A percentile compares a stretch with the other conserved stretches of the same genome.
phyloP scores from a whole-genome alignment of 1,140 invertebrate genomes.

The Lordiphosa clarofinis region DNA sequence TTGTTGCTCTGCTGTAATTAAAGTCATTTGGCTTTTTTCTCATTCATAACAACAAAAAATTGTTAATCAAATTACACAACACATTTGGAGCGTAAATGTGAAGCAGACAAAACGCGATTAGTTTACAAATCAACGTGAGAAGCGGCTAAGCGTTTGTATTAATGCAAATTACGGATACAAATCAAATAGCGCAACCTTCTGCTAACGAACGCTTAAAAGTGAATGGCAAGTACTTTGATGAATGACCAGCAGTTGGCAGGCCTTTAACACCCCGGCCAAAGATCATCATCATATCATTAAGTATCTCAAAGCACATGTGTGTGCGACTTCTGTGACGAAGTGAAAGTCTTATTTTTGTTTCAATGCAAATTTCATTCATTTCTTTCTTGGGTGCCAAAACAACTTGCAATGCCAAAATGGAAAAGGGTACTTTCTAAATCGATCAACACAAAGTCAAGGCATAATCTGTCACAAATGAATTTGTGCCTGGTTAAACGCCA shows the following conservation, averaged over 20 bases:
- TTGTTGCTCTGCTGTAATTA: slow-evolving; percentile 43
- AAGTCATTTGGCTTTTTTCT: slow-evolving; percentile 53
- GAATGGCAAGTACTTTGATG: slow-evolving; percentile 24
- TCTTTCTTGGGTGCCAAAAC: slow-evolving; percentile 1
- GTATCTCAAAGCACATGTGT: slow-evolving; percentile 2
- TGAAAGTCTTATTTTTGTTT: slow-evolving; percentile 47
- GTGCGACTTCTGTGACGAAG: slow-evolving; percentile 6
- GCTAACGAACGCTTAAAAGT: slow-evolving; percentile 25
- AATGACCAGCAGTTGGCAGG: slow-evolving; percentile 15
- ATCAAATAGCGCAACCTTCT: slow-evolving; percentile 22
- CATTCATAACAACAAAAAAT: slow-evolving; percentile 33
- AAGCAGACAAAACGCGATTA: slow-evolving; percentile 11
- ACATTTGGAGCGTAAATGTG: slow-evolving; percentile 56
- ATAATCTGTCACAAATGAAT: slow-evolving; percentile 69
- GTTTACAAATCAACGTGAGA: slow-evolving; percentile 56
- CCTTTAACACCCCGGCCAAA: slow-evolving; percentile 26
- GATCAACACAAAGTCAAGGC: slow-evolving; percentile 44
- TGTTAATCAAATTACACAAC: slow-evolving; percentile 49
- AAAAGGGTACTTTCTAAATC: slow-evolving; percentile 51
- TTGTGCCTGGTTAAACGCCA: slow-evolving; percentile 45
- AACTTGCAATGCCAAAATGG: slow-evolving; percentile 40
- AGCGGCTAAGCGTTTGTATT: slow-evolving; percentile 27
- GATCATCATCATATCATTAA: slow-evolving; percentile 4
- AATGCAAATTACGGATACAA: slow-evolving; percentile 52
- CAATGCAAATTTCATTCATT: slow-evolving; percentile 65